Base-by-base conservation (phyloP, 2,797 vertebrate genomes). In the Notolabrus celidotus region DNA sequence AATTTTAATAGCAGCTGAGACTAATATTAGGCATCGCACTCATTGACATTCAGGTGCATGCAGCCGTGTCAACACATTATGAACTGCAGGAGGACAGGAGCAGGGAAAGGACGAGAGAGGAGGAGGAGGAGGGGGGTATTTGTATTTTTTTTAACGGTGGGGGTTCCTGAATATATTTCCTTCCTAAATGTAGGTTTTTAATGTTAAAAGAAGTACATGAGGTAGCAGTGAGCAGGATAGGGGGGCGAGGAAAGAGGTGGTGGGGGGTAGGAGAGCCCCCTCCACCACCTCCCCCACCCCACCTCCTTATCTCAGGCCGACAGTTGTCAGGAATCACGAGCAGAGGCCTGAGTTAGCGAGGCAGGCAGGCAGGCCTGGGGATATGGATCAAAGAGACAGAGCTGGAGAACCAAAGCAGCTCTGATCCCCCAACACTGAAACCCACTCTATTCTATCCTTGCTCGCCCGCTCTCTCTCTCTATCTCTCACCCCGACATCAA, bases 291-390 rank as follows among this genome's bases (percentile, higher is more conserved):
- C 46, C 46, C 49, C 60, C 79, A 55, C 75, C 83, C 90, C 84
- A 86, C 92, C 91, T 93, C 93, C 96, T 99, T 98, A 97, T 99
- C 97, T 96, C 95, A 89, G 91, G 95, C 96, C 96, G 96, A 97
- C 97, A 98, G 96, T 98, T 97, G 97, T 97, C 95, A 96, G 96
- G 96, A 97, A 97, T 98, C 96, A 96, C 93, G 96, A 96, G 93
- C 95, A 95, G 95, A 96, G 96, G 96, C 95, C 96, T 96, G 95
- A 94, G 96, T 87, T 85, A 83, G 87, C 66, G 81, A 84, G 87
- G 81, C 83, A 95, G 95, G 95, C 96, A 95, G 96, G 95, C 95
- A 94, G 95, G 97, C 97, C 97, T 96, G 95, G 94, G 97, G 97
- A 97, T 97, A 97, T 94, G 96, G 97, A 99, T 99, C 97, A 99